Conservation (phyloP, 2,888 invertebrate genomes). For the Choristoneura rosaceana region DNA sequence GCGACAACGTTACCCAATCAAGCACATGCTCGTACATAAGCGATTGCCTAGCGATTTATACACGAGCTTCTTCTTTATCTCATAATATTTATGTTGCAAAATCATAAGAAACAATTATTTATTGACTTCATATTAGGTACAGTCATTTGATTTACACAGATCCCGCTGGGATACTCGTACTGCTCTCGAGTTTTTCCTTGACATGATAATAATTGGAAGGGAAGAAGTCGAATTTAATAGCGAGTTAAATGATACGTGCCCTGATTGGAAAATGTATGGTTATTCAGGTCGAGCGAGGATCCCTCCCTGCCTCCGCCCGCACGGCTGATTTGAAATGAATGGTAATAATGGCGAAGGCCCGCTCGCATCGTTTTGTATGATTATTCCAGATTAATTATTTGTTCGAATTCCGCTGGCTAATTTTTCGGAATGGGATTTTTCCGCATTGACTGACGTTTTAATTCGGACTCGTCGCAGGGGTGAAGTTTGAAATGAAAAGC, state of each 20-base stretch:
- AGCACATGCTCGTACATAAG: no score
- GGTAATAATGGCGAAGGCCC: conserved; percentile 84
- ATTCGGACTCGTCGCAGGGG: conserved; percentile 75
- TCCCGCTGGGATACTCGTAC: conserved; percentile 44
- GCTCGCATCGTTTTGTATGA: conserved; percentile 85
- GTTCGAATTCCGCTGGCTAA: conserved; percentile 83
- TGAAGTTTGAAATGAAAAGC: conserved; percentile 49
- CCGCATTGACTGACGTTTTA: conserved; percentile 84
- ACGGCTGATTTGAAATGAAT: conserved; percentile 85
- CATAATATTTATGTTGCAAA: background rate
- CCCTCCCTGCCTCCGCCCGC: conserved; percentile 67
- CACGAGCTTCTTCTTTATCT: no score
- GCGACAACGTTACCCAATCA: no score
- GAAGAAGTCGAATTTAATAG: conserved; percentile 85
- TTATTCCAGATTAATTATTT: conserved; percentile 86
- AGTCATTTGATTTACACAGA: conserved; percentile 5
- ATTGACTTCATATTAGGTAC: background rate
- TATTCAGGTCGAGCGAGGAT: conserved; percentile 80
- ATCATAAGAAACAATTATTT: background rate
- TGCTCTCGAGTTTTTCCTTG: conserved; percentile 66
- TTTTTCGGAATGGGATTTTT: conserved; percentile 84
- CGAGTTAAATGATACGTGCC: conserved; percentile 85
- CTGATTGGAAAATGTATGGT: conserved; percentile 86
- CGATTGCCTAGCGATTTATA: no score
- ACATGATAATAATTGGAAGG: conserved; percentile 82